Evolutionary conservation across 2,113 vertebrate genomes (phyloP).

Genomic region (Entelurus aequoreus): DNA sequence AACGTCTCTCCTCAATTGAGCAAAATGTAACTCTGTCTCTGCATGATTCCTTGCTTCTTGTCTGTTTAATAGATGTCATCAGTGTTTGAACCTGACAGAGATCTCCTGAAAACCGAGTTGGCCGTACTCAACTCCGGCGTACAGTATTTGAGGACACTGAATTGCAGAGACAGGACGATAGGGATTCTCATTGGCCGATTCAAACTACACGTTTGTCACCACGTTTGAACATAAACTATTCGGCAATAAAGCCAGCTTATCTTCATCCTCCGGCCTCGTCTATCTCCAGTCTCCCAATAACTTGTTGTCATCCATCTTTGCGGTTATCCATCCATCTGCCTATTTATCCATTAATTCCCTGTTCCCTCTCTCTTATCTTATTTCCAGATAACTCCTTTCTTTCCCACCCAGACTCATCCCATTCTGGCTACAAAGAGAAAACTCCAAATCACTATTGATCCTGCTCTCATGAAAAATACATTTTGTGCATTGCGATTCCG

Average conservation of each 20-base stretch:
- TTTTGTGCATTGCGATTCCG: constrained; percentile 52
- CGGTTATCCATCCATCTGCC: constrained; percentile 35
- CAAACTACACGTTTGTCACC: not conserved
- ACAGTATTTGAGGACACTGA: too few relatives aligned
- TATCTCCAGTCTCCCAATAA: constrained; percentile 24
- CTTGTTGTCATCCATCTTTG: constrained; percentile 36
- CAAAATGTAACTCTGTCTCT: too few relatives aligned
- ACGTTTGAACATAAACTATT: not conserved
- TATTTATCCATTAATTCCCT: constrained; percentile 26
- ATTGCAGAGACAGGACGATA: not conserved
- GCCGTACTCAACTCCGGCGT: too few relatives aligned
- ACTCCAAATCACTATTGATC: constrained; percentile 63
- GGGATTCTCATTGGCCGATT: not conserved
- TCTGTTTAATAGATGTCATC: too few relatives aligned
- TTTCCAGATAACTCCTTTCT: constrained; percentile 31
- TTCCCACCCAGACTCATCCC: constrained; percentile 21
- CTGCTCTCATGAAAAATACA: constrained; percentile 60
- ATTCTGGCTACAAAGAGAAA: constrained; percentile 47
- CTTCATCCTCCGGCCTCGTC: not conserved
- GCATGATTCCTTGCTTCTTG: too few relatives aligned
- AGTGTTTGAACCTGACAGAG: too few relatives aligned
- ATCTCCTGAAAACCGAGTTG: too few relatives aligned
- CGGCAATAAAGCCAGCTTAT: not conserved
- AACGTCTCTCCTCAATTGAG: too few relatives aligned
- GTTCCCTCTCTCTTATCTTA: constrained; percentile 20